phyloP scores from a whole-genome alignment of 2,888 invertebrate genomes.

The Lordiphosa andalusiaca region DNA sequence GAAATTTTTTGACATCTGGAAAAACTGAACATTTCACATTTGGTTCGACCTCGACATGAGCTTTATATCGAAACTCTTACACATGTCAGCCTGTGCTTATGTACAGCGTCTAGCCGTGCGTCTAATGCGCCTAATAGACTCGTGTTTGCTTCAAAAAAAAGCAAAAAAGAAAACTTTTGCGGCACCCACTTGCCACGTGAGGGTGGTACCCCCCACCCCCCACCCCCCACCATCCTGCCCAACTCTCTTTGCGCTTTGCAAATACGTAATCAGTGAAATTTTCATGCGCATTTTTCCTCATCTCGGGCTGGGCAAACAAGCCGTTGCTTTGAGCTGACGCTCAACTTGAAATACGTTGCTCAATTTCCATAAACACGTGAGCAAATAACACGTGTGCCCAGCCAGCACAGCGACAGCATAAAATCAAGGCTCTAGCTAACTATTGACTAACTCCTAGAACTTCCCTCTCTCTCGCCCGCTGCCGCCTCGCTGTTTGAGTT shows the following conservation, averaged over 20 bases:
- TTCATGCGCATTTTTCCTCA: conserved; percentile 61
- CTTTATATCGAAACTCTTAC: background rate
- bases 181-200: conserved; percentile 19
- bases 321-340: conserved; percentile 51
- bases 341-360: conserved; percentile 70
- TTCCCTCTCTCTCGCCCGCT: background rate
- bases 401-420: conserved; percentile 1
- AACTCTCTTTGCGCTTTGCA: conserved; percentile 34
- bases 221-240: background rate
- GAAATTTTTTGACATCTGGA: no score
- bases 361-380: conserved; percentile 76
- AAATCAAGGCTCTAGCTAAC: conserved; percentile 53
- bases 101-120: conserved; percentile 45
- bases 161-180: conserved; percentile 24
- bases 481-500: conserved; percentile 49
- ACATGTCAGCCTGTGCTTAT: no score
- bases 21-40: no score
- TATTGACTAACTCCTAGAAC: conserved; percentile 42
- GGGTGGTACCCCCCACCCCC: no score
- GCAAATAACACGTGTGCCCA: conserved; percentile 74
- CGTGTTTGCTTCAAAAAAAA: conserved; percentile 47
- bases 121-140: conserved; percentile 68
- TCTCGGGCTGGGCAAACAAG: conserved; percentile 47
- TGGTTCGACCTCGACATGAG: background rate
- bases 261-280: conserved; percentile 72